Evolutionary conservation across 2,888 invertebrate genomes (phyloP).

Genomic region (Anorthoa munda): DNA sequence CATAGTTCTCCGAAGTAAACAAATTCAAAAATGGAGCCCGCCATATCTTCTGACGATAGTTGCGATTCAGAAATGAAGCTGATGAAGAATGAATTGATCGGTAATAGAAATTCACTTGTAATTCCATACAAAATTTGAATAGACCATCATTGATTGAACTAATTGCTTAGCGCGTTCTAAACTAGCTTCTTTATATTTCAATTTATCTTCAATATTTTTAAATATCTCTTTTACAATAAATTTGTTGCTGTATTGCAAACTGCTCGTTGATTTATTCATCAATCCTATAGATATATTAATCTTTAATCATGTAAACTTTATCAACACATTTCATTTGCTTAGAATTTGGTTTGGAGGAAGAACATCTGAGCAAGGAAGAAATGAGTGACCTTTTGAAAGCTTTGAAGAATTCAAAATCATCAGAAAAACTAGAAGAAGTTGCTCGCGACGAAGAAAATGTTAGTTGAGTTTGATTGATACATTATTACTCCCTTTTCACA

Average conservation of each 20-base stretch:
- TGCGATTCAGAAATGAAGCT: slow-evolving; percentile 84
- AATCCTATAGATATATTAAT: background rate
- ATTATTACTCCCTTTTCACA: slow-evolving; percentile 12
- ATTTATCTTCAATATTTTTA: background rate
- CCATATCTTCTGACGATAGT: slow-evolving; percentile 84
- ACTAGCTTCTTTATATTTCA: background rate
- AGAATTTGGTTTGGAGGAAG: slow-evolving; percentile 88
- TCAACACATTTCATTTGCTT: slow-evolving; percentile 50
- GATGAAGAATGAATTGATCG: slow-evolving; percentile 84
- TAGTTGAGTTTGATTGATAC: slow-evolving; percentile 13
- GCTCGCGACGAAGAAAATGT: slow-evolving; percentile 49
- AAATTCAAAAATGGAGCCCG: slow-evolving; percentile 68
- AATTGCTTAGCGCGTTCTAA: background rate
- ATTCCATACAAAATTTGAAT: background rate
- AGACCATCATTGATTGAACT: background rate
- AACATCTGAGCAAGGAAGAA: slow-evolving; percentile 86
- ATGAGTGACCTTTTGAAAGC: slow-evolving; percentile 87
- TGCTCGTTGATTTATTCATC: background rate
- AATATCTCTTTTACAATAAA: background rate
- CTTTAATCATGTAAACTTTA: background rate
- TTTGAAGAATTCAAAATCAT: slow-evolving; percentile 84
- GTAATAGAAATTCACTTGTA: slow-evolving; percentile 62
- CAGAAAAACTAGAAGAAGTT: slow-evolving; percentile 81
- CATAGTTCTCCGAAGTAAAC: slow-evolving; percentile 16
- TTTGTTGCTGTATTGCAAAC: background rate